These are phyloP conservation scores for Elgaria multicarinata DNA, from an alignment of 2,113 vertebrate species.

Conservation along the genomic window DNA sequence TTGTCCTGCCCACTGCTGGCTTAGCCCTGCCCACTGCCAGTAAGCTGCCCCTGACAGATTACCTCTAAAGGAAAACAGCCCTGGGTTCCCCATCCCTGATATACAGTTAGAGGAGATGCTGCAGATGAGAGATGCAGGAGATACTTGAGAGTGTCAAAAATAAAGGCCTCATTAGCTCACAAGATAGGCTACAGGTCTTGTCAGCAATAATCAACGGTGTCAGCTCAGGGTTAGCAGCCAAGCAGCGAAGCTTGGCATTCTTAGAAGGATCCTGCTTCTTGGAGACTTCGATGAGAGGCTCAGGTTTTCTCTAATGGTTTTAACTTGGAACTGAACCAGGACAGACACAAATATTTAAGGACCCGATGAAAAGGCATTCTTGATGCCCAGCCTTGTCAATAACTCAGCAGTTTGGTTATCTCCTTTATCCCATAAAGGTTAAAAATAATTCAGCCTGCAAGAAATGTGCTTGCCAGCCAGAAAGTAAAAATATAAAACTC, in stretches of 20 bases:
- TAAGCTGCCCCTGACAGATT: background rate
- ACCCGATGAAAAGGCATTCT: fast-evolving
- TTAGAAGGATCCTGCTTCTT: conserved; percentile 7
- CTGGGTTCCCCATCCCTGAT: too few relatives aligned
- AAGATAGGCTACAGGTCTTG: conserved; percentile 23
- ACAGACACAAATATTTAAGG: background rate
- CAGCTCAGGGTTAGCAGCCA: conserved; percentile 30
- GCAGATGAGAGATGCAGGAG: background rate
- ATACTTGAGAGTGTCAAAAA: conserved; percentile 10
- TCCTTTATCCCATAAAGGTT: conserved; percentile 19
- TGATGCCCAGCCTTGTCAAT: background rate
- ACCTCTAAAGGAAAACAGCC: background rate
- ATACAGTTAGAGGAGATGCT: conserved; percentile 16
- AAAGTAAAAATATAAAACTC: background rate
- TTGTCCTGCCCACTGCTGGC: too few relatives aligned
- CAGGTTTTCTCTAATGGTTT: conserved; percentile 1
- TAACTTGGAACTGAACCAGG: conserved; percentile 27
- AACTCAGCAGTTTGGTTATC: conserved; percentile 8
- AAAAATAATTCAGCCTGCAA: conserved; percentile 6
- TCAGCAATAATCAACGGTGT: conserved; percentile 29
- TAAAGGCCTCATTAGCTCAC: background rate
- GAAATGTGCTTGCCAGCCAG: conserved; percentile 4
- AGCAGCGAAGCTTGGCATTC: background rate
- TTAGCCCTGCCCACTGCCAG: background rate
- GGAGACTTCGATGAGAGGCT: conserved; percentile 7